phyloP scores from a whole-genome alignment of 2,888 invertebrate genomes.

The Rhynchonema sp. region DNA sequence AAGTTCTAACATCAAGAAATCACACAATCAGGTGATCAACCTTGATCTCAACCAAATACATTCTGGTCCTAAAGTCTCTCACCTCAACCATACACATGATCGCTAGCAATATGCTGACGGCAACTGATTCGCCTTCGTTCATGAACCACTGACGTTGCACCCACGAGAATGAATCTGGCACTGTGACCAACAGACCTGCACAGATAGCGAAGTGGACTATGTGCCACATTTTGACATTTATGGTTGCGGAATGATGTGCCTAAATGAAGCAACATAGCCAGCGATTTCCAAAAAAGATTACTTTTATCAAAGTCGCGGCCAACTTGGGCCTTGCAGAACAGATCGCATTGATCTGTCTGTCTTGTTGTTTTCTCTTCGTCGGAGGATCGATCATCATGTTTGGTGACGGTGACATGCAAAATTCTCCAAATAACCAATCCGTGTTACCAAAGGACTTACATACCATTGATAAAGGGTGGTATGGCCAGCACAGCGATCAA shows the following conservation, averaged over 20 bases:
- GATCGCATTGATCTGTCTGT: background rate
- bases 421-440: too few species aligned
- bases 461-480: background rate
- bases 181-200: background rate
- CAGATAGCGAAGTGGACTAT: too few species aligned
- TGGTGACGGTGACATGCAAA: too few species aligned
- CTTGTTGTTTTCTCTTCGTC: background rate
- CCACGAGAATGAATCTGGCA: background rate
- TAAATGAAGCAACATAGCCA: too few species aligned
- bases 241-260: background rate
- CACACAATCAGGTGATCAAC: too few species aligned
- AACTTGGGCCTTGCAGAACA: too few species aligned
- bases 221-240: background rate
- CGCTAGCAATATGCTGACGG: background rate
- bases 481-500: background rate
- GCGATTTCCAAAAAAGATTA: too few species aligned
- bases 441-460: background rate
- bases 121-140: background rate
- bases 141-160: background rate
- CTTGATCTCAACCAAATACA: too few species aligned
- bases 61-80: too few species aligned
- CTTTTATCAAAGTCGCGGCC: too few species aligned
- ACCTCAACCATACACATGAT: background rate
- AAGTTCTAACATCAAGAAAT: too few species aligned
- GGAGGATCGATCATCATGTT: too few species aligned